These are phyloP conservation scores for Pituophis catenifer DNA, from an alignment of 2,113 vertebrate genomes.

Conservation along the genomic window DNA sequence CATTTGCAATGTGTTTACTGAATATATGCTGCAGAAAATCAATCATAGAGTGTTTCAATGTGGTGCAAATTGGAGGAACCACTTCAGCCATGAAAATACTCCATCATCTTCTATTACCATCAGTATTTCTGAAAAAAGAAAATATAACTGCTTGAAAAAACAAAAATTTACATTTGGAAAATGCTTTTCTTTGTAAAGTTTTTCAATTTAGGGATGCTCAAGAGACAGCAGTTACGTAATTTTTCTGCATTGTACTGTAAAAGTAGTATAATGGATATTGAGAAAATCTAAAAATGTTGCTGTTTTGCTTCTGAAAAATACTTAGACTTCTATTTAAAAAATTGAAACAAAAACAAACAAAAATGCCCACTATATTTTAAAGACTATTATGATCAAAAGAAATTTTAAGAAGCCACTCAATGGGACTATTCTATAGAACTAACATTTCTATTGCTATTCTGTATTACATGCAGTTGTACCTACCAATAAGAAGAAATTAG, in stretches of 20 bases:
- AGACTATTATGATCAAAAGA: background rate
- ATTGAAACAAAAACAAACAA: background rate
- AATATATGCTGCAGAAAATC: constrained; percentile 15
- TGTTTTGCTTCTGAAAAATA: background rate
- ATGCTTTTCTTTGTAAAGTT: background rate
- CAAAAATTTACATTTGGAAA: background rate
- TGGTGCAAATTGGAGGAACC: background rate
- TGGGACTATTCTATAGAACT: background rate
- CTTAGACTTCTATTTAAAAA: background rate
- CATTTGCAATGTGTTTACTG: background rate
- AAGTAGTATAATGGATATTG: background rate
- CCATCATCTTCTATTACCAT: background rate
- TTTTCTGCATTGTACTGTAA: background rate
- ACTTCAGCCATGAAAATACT: background rate
- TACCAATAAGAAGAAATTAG: background rate
- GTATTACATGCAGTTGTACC: background rate
- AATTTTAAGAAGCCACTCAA: background rate
- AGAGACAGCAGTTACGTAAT: background rate
- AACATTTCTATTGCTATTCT: background rate
- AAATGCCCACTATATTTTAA: background rate
- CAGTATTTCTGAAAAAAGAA: background rate
- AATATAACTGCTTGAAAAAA: constrained; percentile 2
- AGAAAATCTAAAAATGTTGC: background rate
- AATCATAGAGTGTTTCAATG: constrained; percentile 1
- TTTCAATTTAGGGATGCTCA: background rate